A percentile compares a stretch with the other conserved stretches of the same genome.
Conservation (phyloP, 2,113 vertebrate species). For the Tetrao urogallus region DNA sequence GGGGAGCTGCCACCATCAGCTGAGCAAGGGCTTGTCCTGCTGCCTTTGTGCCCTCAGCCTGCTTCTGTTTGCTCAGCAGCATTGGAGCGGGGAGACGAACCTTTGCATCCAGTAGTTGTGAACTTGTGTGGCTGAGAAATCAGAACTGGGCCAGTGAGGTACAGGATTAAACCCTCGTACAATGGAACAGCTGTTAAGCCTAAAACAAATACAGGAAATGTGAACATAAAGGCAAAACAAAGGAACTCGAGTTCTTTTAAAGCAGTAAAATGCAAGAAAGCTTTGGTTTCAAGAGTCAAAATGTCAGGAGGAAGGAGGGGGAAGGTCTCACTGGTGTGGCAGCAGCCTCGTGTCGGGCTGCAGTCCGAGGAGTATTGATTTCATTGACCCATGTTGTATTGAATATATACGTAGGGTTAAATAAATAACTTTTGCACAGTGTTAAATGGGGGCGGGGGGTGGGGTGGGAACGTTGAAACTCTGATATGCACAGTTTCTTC, state of each 20-base stretch:
- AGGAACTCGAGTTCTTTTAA: slow-evolving; percentile 10
- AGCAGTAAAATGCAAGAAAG: not conserved
- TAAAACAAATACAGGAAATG: slow-evolving; percentile 61
- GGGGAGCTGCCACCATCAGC: not conserved
- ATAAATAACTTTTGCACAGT: slow-evolving; percentile 65
- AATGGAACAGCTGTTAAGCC: slow-evolving; percentile 42
- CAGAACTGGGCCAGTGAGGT: not conserved
- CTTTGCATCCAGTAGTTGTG: not conserved
- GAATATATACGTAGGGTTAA: slow-evolving; percentile 42
- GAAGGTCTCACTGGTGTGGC: not conserved
- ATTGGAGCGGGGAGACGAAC: not conserved
- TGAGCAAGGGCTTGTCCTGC: not conserved
- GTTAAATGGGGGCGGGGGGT: slow-evolving; percentile 31
- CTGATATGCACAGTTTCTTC: slow-evolving; percentile 66
- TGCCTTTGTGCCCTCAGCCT: not conserved
- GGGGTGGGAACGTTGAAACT: not conserved
- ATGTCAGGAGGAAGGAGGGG: not conserved
- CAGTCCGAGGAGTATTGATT: not conserved
- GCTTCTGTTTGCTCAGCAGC: not conserved
- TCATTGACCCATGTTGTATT: slow-evolving; percentile 29
- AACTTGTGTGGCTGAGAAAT: not conserved
- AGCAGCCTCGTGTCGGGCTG: not conserved
- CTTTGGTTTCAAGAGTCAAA: slow-evolving; percentile 23
- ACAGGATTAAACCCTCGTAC: not conserved
- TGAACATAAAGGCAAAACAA: slow-evolving; percentile 36